Evolutionary conservation across 2,888 invertebrate species (phyloP), one percentile per base, ranked within the genome.

Genomic region (Drosophila fulvimacula): DNA sequence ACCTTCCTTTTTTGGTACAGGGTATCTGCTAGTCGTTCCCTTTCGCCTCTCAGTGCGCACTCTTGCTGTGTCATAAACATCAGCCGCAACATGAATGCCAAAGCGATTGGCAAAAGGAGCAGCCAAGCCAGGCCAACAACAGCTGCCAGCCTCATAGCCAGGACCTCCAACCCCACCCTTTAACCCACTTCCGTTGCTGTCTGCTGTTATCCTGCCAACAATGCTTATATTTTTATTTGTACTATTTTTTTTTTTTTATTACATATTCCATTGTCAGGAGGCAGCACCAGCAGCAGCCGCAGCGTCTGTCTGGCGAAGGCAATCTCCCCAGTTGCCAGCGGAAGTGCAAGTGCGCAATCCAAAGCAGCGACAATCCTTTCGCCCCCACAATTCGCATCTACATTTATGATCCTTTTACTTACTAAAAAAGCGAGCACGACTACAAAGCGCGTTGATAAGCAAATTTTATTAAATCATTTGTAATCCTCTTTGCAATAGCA

Each of bases 291-390:
- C 44, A 55, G 53, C 34, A 24, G 13, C 27, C 46, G 46, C 46
- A 51, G 52, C 69, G 70, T 57, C 76, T 49, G 83, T 68, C 64
- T 77, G 76, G 67, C 69, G 66, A 55, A 53, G 57, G 42, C 52
- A 57, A 69, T 51, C 65, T 74, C 79, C 64, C 59, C 49, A 27
- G 75, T 59, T 69, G 60, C 34, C 44, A 64, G 34, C 44, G 84
- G 69, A 69, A 70, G 64, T 62, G 72, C 76, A 85, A 86, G 81
- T 86, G 84, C 82, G 76, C 86, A 88, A 82, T 88, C 67, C 61
- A 69, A 62, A 64, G 64, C 55, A 56, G n/a, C 39, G 13, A 30
- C 30, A 19, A 36, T 9, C 38, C 42, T 13, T 34, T 15, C 24
- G 11, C 21, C 42, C 32, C 55, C 46, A 1, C 27, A 30, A 11